phyloP scores from a whole-genome alignment of 2,888 invertebrate genomes.

The Parascotia fuliginaria region DNA sequence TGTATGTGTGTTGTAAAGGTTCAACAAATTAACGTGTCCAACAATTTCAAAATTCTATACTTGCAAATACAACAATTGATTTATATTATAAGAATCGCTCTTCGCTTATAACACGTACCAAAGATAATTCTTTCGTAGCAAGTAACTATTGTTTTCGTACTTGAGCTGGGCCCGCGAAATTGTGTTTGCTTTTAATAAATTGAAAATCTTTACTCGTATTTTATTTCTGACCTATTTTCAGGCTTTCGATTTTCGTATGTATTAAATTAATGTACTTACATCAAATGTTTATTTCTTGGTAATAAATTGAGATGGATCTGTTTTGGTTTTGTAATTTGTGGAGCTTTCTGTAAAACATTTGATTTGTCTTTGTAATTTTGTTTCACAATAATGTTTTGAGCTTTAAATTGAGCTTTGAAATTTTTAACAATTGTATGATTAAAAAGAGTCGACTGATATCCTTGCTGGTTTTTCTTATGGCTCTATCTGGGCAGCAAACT shows the following conservation, averaged over 20 bases:
- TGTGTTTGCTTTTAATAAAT: slow-evolving; percentile 73
- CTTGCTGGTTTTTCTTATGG: no score
- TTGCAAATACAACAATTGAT: no score
- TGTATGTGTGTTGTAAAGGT: no score
- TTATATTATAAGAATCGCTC: slow-evolving; percentile 11
- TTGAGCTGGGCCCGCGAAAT: slow-evolving; percentile 53
- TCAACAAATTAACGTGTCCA: no score
- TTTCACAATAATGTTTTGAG: no score
- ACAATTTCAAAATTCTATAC: no score
- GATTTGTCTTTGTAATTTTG: no score
- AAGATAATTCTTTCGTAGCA: slow-evolving; percentile 43
- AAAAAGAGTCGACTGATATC: no score
- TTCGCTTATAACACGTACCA: slow-evolving; percentile 14
- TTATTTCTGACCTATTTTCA: slow-evolving; percentile 40
- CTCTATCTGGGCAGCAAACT: no score
- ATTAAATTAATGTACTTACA: slow-evolving; percentile 30
- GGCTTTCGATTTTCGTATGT: slow-evolving; percentile 38
- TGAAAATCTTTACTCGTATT: slow-evolving; percentile 65
- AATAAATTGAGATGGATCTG: not conserved
- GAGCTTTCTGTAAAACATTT: not conserved
- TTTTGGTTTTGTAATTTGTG: not conserved
- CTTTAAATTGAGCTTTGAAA: no score
- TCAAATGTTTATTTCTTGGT: not conserved
- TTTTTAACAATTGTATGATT: no score
- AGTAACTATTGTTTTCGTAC: slow-evolving; percentile 59